Evolutionary conservation across 2,888 invertebrate species (phyloP).

Genomic region (Apeira syringaria): DNA sequence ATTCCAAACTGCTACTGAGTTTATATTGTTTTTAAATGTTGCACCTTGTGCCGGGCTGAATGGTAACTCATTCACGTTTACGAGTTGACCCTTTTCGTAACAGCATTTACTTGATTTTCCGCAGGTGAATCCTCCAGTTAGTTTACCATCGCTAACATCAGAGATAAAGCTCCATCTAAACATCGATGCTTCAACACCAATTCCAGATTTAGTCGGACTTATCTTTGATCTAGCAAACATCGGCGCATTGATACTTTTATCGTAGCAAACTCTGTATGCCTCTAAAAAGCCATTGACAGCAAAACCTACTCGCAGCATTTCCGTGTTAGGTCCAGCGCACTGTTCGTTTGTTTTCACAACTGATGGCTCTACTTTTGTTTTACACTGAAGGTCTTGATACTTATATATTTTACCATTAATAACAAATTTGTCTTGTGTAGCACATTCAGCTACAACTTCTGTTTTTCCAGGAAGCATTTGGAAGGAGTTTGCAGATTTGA

Average conservation of each 20-base stretch:
- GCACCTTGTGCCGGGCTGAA: conserved; percentile 14
- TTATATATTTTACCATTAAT: conserved; percentile 19
- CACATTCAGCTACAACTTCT: conserved; percentile 22
- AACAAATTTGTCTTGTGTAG: conserved; percentile 21
- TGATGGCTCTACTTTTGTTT: conserved; percentile 11
- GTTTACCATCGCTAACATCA: conserved; percentile 2
- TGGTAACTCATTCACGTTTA: conserved; percentile 2
- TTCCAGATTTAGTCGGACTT: conserved; percentile 1
- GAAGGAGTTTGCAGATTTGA: conserved; percentile 18
- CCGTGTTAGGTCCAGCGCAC: conserved; percentile 11
- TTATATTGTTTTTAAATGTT: conserved; percentile 14
- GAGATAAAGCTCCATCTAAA: conserved; percentile 7
- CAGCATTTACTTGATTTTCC: not conserved
- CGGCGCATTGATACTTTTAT: conserved; percentile 3
- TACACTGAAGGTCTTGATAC: conserved; percentile 23
- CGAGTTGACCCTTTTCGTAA: conserved; percentile 9
- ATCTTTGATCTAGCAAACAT: conserved; percentile 9
- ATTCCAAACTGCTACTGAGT: conserved; percentile 17
- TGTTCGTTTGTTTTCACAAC: conserved; percentile 5
- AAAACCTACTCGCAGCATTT: conserved; percentile 21
- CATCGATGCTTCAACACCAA: conserved; percentile 1
- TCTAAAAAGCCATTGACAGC: conserved; percentile 16
- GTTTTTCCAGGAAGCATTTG: conserved; percentile 8
- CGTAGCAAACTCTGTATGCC: conserved; percentile 23
- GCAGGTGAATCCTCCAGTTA: conserved; percentile 7